Base-by-base conservation (phyloP, 2,888 invertebrate species). In the Standfussiana lucernea region DNA sequence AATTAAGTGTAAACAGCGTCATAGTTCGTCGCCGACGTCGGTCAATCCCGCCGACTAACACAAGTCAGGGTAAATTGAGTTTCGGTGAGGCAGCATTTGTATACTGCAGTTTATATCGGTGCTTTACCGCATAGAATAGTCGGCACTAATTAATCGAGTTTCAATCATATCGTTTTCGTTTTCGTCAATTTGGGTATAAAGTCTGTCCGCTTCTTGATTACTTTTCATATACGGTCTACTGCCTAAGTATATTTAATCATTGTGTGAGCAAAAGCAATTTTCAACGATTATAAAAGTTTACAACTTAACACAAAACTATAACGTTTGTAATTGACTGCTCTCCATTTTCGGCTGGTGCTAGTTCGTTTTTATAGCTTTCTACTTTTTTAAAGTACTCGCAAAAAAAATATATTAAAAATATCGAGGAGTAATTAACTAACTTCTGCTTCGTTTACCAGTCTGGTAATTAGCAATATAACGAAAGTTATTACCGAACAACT, bases 381-480 rank as follows among this genome's bases (percentile, higher is more conserved):
- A 32, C 5, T 59, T 24, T n/a, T n/a, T n/a, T 21, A 24, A 65
- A 42, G 18, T 6, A 59, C 47, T 21, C 0, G 2, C 0, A 1
- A 6, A 1, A 7, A 32, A 7, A 0, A 13, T 11, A 11, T 0
- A 1, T 3, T 24, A 42, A 53, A 35, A 61, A 35, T 28, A 62
- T 45, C 24, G 47, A 47, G 40, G 28, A 28, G 21, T 21, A 32
- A 18, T 8, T 21, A 24, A 18, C 8, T 28, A 18, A 62, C 18
- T 45, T 62, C 24, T 61, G 59, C 37, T 35, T 79, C 65, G 28
- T 79, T 72, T 61, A 61, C 32, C 28, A 37, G n/a, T 45, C 42
- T 45, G 18, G 37, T 53, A 61, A 79, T 73, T 67, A 72, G 15
- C 28, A 28, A 15, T 11, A 37, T 18, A 42, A 32, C 8, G 45